Evolutionary conservation across 2,797 vertebrate genomes (phyloP).

Genomic region (Hippocampus kuda): DNA sequence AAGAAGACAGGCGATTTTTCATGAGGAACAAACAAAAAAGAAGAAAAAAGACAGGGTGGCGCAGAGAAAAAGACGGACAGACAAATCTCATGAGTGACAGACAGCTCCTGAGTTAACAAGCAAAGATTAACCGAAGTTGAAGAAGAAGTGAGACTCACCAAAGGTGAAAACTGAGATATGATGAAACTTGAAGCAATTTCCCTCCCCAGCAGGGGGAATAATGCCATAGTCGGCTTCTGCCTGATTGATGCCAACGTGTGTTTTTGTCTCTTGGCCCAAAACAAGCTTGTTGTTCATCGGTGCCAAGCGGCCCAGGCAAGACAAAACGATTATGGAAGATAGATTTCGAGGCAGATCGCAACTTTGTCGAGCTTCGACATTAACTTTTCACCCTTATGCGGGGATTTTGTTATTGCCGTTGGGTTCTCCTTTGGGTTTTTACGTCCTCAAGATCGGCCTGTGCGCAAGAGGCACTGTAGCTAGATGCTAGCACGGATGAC

Average conservation of each 20-base stretch:
- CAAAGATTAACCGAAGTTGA: background rate
- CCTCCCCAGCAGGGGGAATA: conserved; percentile 38
- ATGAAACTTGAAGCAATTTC: conserved; percentile 66
- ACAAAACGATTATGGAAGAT: conserved; percentile 1
- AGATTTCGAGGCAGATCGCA: conserved; percentile 2
- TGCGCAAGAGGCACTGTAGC: background rate
- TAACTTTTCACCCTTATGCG: background rate
- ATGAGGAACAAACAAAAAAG: conserved; percentile 30
- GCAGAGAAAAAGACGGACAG: conserved; percentile 22
- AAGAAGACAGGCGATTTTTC: conserved; percentile 33
- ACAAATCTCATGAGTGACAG: conserved; percentile 32
- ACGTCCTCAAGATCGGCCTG: background rate
- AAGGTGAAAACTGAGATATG: conserved; percentile 56
- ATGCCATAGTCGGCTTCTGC: conserved; percentile 30
- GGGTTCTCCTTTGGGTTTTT: background rate
- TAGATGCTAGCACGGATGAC: background rate
- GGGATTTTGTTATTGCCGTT: background rate
- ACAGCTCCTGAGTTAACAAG: conserved; percentile 28
- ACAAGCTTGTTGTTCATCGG: conserved; percentile 15
- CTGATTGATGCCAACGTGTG: conserved; percentile 31
- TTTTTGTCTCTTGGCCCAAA: conserved; percentile 33
- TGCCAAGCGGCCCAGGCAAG: background rate
- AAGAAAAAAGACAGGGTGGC: background rate
- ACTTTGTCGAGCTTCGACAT: background rate
- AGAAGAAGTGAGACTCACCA: conserved; percentile 27